These are phyloP conservation scores for Antheraea assamensis DNA, from an alignment of 2,888 invertebrate species.

Conservation along the genomic window DNA sequence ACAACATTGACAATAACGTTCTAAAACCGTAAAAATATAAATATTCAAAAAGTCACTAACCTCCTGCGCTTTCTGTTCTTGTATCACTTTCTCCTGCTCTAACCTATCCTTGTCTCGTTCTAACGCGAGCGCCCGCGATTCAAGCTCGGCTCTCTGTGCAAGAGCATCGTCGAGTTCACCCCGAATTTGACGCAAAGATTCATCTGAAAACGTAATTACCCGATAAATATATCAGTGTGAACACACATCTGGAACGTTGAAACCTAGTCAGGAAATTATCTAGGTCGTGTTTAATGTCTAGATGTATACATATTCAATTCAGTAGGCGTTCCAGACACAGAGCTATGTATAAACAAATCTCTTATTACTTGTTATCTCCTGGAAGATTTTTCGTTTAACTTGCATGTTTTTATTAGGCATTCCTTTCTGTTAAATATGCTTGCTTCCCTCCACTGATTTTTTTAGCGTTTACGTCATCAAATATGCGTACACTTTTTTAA, in stretches of 20 bases:
- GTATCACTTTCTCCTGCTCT: slow-evolving; percentile 68
- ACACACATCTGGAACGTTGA: slow-evolving; percentile 6
- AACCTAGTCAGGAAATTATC: background rate
- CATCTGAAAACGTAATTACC: slow-evolving; percentile 54
- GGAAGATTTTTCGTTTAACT: background rate
- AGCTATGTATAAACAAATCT: slow-evolving; percentile 7
- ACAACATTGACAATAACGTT: slow-evolving; percentile 2
- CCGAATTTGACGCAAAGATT: slow-evolving; percentile 58
- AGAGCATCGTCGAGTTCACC: slow-evolving; percentile 66
- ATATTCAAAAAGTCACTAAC: slow-evolving; percentile 39
- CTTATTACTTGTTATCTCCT: background rate
- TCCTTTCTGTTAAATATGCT: background rate
- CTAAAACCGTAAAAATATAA: background rate
- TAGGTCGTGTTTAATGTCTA: slow-evolving; percentile 6
- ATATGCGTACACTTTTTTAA: too few species aligned
- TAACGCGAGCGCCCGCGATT: slow-evolving; percentile 64
- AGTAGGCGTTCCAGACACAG: background rate
- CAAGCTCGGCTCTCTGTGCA: slow-evolving; percentile 61
- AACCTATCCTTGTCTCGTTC: slow-evolving; percentile 70
- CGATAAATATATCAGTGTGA: background rate
- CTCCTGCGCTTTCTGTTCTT: slow-evolving; percentile 76
- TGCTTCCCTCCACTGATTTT: background rate
- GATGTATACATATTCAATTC: background rate
- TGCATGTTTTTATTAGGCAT: background rate
- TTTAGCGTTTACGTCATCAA: background rate